phyloP scores from a whole-genome alignment of 2,888 invertebrate species.

The Argynnis bischoffii region DNA sequence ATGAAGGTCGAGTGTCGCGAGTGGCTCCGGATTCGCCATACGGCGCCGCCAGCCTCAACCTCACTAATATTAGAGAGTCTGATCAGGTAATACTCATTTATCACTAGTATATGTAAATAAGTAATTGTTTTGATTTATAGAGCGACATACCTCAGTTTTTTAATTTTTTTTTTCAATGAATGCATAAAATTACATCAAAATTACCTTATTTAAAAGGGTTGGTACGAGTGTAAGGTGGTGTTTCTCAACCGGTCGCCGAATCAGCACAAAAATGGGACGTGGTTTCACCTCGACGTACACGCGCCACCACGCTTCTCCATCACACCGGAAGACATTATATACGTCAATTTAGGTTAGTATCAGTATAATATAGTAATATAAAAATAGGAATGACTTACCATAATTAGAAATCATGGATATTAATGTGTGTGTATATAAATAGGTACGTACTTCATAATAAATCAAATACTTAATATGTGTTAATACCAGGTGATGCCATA shows the following conservation, averaged over 20 bases:
- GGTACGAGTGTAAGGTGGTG: conserved; percentile 98
- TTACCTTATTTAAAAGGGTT: conserved; percentile 82
- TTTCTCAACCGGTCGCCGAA: conserved; percentile 97
- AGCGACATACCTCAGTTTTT: too few relatives aligned
- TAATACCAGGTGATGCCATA: conserved; percentile 90
- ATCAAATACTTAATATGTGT: neutral
- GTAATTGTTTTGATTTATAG: neutral
- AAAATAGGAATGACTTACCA: too few relatives aligned
- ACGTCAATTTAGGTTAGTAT: conserved; percentile 91
- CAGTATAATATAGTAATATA: neutral
- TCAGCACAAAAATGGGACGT: conserved; percentile 96
- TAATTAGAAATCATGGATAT: too few relatives aligned
- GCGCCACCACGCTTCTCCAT: conserved; percentile 97
- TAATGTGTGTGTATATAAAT: neutral
- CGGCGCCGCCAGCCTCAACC: conserved; percentile 96
- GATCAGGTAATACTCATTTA: conserved; percentile 83
- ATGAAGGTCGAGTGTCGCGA: conserved; percentile 94
- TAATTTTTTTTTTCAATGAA: neutral
- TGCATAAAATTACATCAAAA: conserved; percentile 1
- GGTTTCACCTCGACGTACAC: conserved; percentile 99
- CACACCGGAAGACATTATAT: conserved; percentile 97
- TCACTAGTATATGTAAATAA: neutral
- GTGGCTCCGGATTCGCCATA: conserved; percentile 94
- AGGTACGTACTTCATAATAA: neutral
- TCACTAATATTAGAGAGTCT: conserved; percentile 95